Evolutionary conservation across 2,113 vertebrate genomes (phyloP), one percentile per base, ranked within the genome.

Genomic region (Lamprotornis superbus): DNA sequence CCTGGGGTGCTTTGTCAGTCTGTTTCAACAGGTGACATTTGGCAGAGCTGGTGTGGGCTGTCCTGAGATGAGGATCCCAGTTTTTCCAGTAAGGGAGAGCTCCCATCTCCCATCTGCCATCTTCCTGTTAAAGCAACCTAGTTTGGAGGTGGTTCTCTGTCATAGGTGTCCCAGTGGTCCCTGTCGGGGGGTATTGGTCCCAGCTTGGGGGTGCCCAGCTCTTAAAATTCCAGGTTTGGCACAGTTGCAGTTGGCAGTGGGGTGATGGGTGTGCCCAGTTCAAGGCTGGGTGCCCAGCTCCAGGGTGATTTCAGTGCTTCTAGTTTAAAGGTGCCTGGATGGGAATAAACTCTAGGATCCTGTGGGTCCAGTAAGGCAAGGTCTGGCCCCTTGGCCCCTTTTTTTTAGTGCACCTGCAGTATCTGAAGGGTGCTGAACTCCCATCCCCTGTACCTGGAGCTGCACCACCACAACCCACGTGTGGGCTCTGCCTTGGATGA

Each of bases 241-340:
- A 37, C 15, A 31, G 28, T 35, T 39, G 10, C 11, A 11, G 15
- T 35, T 46, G 12, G 11, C 27, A 22, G 2, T 10, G 40, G 10
- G 11, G 13, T 31, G 11, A 12, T 15, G 2, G 1, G 9, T 50
- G 46, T 1, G 6, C 9, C 28, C 14, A 27, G 11, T 46, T 57
- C 9, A 49, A 35, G 59, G 20, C 9, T 68, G 52, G 17, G 13
- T 64, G 13, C 13, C 10, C 23, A 59, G 33, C 22, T 81, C 39
- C 33, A 42, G n/a, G 14, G 12, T 5, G 5, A 37, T 52, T 25
- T 14, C 5, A 14, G 50, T 42, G 71, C 31, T 68, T 68, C 20
- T 15, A 16, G 10, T 30, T 33, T 24, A n/a, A 40, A n/a, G 33
- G 24, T 16, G 27, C 5, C 2, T 14, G 23, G 11, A 8, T 21